Conservation (phyloP, 2,888 invertebrate species). For the Eupeodes latifasciatus region DNA sequence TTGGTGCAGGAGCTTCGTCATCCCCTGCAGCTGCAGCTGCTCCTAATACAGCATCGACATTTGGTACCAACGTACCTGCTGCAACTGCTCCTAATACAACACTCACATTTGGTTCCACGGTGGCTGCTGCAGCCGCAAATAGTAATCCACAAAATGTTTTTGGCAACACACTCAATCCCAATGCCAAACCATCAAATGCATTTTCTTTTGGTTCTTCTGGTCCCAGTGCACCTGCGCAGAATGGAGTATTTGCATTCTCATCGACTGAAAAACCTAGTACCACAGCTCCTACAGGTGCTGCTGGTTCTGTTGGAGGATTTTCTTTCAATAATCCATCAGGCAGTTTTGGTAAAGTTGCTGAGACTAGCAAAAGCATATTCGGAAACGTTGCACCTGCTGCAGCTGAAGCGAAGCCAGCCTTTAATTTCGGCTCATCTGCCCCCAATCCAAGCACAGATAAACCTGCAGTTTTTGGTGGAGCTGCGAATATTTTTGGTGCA, state of each 20-base stretch:
- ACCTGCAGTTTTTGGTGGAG: slow-evolving; percentile 39
- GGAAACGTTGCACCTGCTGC: slow-evolving; percentile 42
- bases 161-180: slow-evolving; percentile 35
- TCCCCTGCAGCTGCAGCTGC: background rate
- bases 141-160: slow-evolving; percentile 26
- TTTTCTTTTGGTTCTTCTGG: slow-evolving; percentile 58
- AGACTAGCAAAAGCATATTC: slow-evolving; percentile 74
- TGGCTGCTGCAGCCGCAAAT: background rate
- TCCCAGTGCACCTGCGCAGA: slow-evolving; percentile 29
- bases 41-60: slow-evolving; percentile 15
- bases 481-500: slow-evolving; percentile 78
- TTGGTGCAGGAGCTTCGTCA: slow-evolving; percentile 21
- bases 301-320: slow-evolving; percentile 70
- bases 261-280: slow-evolving; percentile 43
- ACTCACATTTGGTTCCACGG: slow-evolving; percentile 14
- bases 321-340: slow-evolving; percentile 46
- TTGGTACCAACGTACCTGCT: slow-evolving; percentile 1
- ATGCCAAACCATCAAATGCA: slow-evolving; percentile 55
- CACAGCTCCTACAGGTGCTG: slow-evolving; percentile 31
- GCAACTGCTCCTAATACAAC: background rate
- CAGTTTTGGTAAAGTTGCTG: slow-evolving; percentile 47
- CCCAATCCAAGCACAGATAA: slow-evolving; percentile 30
- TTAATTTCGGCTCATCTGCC: slow-evolving; percentile 77
- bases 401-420: slow-evolving; percentile 70
- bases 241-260: slow-evolving; percentile 34